Evolutionary conservation across 2,113 vertebrate species (phyloP).

Genomic region (Leucosticte australis): DNA sequence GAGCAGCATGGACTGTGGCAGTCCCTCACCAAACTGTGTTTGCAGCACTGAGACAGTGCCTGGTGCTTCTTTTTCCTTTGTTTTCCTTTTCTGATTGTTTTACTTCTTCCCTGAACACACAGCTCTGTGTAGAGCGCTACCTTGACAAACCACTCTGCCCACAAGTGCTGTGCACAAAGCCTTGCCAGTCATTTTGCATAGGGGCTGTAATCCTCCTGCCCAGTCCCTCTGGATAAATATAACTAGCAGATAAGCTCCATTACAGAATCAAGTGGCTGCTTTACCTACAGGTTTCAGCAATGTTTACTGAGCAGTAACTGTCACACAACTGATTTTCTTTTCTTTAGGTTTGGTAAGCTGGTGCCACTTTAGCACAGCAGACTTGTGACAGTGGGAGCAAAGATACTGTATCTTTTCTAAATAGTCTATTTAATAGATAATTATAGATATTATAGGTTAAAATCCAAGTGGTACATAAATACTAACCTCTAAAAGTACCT

Average conservation of each 20-base stretch:
- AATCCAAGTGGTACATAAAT: not conserved
- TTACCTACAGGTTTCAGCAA: not conserved
- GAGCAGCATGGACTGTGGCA: rapidly evolving
- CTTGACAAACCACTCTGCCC: not conserved
- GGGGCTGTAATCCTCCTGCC: not conserved
- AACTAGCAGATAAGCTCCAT: not conserved
- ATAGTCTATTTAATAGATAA: not conserved
- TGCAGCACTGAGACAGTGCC: rapidly evolving
- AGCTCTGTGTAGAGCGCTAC: not conserved
- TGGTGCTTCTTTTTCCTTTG: not conserved
- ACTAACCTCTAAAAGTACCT: not conserved
- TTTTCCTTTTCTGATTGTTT: not conserved
- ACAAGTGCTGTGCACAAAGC: not conserved
- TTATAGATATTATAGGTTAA: not conserved
- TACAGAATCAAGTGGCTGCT: not conserved
- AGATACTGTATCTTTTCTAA: not conserved
- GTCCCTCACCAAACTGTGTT: rapidly evolving
- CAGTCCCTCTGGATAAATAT: not conserved
- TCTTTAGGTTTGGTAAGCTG: not conserved
- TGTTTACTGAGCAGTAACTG: not conserved
- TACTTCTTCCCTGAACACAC: not conserved
- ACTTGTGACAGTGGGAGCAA: not conserved
- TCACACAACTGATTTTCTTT: not conserved
- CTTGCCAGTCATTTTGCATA: not conserved
- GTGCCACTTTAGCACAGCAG: not conserved